Conservation (phyloP, 2,888 invertebrate species). For the Eilema griseolum region DNA sequence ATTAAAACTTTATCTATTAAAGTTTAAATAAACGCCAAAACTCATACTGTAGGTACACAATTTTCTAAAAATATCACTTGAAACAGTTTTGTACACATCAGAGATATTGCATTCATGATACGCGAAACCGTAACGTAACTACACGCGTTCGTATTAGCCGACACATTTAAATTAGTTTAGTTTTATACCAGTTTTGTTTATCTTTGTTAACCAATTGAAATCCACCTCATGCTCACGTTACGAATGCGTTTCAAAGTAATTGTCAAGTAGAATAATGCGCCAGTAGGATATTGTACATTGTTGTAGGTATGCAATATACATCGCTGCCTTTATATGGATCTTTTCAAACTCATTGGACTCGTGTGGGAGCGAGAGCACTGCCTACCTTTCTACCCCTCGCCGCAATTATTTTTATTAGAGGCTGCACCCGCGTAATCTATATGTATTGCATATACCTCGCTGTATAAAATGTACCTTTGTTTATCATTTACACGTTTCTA, state of each 20-base stretch:
- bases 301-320: neutral
- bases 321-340: neutral
- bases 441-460: neutral
- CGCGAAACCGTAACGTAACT: too few species aligned
- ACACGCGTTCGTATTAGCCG: too few species aligned
- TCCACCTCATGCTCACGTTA: too few species aligned
- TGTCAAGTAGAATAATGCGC: too few species aligned
- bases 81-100: neutral
- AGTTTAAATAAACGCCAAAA: neutral
- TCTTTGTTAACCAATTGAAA: too few species aligned
- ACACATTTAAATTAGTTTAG: too few species aligned
- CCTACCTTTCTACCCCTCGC: neutral
- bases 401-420: neutral
- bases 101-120: neutral
- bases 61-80: neutral
- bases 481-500: neutral
- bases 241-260: too few species aligned
- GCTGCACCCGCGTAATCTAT: neutral
- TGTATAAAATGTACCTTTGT: neutral
- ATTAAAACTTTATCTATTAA: conserved; percentile 4
- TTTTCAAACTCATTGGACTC: neutral
- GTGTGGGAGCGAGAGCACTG: neutral
- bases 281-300: neutral
- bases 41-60: neutral
- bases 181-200: too few species aligned